Percentiles rank a stretch among this genome's conserved stretches.
phyloP scores from a whole-genome alignment of 2,888 invertebrate species.

The Rhogogaster chlorosoma region DNA sequence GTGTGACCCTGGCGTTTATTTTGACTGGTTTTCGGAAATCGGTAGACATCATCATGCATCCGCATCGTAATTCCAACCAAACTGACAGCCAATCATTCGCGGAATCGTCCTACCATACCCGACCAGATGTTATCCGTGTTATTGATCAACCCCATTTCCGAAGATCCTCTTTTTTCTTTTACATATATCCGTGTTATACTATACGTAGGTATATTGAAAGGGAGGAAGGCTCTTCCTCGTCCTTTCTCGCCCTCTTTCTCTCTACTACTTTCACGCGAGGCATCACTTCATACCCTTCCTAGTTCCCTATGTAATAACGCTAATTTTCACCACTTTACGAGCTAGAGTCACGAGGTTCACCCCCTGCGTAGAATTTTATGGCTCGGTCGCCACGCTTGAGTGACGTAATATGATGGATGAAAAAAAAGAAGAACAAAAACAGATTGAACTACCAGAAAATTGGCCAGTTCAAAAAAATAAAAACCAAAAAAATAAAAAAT shows the following conservation, averaged over 20 bases:
- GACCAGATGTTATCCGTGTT: constrained; percentile 3
- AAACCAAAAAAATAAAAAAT: no score
- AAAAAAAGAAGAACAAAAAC: not conserved
- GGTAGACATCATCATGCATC: constrained; percentile 13
- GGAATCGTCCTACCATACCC: not conserved
- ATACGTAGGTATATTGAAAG: not conserved
- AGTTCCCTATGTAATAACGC: constrained; percentile 20
- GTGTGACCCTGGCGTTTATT: constrained; percentile 6
- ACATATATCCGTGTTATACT: not conserved
- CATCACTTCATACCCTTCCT: not conserved
- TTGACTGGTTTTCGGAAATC: not conserved
- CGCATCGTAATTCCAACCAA: constrained; percentile 2
- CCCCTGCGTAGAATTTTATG: not conserved
- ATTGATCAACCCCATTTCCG: constrained; percentile 27
- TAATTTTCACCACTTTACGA: constrained; percentile 28
- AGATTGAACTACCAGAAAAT: not conserved
- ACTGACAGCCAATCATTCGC: constrained; percentile 1
- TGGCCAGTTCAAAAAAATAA: not conserved
- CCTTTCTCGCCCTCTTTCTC: not conserved
- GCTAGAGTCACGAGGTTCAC: constrained; percentile 10
- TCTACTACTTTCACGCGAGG: not conserved
- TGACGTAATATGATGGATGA: not conserved
- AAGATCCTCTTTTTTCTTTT: not conserved
- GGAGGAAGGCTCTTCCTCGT: not conserved
- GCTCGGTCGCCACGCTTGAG: not conserved